A percentile compares a stretch with the other conserved stretches of the same genome.
These are phyloP conservation scores for Entomobrya multifasciata DNA, from an alignment of 2,888 invertebrate species.

Conservation along the genomic window DNA sequence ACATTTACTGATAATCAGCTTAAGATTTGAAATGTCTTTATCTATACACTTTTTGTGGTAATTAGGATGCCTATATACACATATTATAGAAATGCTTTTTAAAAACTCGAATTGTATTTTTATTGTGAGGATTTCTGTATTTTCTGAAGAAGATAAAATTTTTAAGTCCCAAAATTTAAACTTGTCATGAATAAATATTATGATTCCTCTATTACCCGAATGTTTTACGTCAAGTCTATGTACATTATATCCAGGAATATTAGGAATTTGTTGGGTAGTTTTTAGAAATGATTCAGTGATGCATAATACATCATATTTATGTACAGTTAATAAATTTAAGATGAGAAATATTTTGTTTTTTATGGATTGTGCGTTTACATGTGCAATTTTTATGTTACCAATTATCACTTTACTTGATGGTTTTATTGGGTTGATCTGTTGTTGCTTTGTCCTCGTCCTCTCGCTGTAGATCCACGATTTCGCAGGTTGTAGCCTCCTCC, in stretches of 20 bases:
- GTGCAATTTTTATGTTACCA: slow-evolving; percentile 19
- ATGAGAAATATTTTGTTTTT: neutral
- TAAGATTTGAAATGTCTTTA: neutral
- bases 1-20: neutral
- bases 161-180: slow-evolving; percentile 8
- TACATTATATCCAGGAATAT: neutral
- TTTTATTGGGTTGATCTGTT: no score
- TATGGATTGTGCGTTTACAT: slow-evolving; percentile 24
- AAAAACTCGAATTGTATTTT: neutral
- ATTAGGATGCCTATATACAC: slow-evolving; percentile 14
- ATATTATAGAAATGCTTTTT: slow-evolving; percentile 23
- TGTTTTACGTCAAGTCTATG: neutral
- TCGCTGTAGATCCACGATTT: no score
- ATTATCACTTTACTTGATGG: neutral
- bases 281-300: slow-evolving; percentile 16
- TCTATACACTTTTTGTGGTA: neutral
- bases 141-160: neutral
- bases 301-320: slow-evolving; percentile 28
- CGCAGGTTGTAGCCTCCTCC: no score
- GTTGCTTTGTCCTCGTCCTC: no score
- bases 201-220: slow-evolving; percentile 1
- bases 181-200: neutral
- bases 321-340: neutral
- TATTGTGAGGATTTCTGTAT: neutral
- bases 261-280: neutral